These are phyloP conservation scores for Cryptus viduatorius DNA, from an alignment of 2,888 invertebrate species.

Conservation along the genomic window DNA sequence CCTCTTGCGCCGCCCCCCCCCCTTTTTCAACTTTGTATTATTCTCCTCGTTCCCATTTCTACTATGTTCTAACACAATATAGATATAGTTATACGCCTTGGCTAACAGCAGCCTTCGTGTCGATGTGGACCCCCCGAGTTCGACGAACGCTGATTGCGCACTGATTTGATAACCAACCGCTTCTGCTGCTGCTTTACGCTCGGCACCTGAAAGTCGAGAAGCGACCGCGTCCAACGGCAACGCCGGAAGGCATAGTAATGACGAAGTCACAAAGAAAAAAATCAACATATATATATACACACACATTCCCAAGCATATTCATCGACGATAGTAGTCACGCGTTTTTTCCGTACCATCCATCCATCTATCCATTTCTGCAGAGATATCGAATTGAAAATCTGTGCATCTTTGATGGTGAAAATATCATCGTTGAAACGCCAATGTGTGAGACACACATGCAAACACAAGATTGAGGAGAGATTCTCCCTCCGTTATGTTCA, in stretches of 20 bases:
- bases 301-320: background rate
- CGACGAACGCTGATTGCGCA: conserved; percentile 70
- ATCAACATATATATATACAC: background rate
- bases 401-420: conserved; percentile 6
- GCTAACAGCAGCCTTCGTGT: background rate
- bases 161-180: conserved; percentile 53
- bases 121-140: conserved; percentile 48
- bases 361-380: background rate
- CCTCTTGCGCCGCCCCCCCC: background rate
- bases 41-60: background rate
- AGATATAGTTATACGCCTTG: background rate
- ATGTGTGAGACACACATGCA: background rate
- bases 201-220: background rate
- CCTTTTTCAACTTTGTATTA: background rate
- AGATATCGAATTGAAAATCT: conserved; percentile 4
- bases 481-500: background rate
- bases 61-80: background rate
- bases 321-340: background rate
- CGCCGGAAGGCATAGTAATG: conserved; percentile 3
- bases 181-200: background rate
- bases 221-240: background rate
- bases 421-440: conserved; percentile 7
- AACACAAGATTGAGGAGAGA: conserved; percentile 4
- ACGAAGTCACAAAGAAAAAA: background rate
- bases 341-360: background rate